Evolutionary conservation across 1,140 invertebrate genomes (phyloP).

Genomic region (Diorhabda elongata): DNA sequence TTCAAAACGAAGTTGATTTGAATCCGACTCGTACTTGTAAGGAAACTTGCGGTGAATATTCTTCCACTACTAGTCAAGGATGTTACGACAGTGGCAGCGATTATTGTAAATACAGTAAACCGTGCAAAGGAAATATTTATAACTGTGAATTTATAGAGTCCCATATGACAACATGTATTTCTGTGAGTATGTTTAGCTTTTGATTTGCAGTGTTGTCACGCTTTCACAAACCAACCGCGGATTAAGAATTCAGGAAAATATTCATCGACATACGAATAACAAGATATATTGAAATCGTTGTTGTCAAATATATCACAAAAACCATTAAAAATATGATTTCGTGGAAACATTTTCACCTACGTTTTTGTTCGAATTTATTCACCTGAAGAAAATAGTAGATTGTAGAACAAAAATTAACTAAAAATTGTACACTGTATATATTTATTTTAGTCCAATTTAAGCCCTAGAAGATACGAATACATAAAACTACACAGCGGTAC

Average conservation of each 20-base stretch:
- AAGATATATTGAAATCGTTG: too few species aligned
- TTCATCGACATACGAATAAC: too few species aligned
- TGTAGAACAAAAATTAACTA: too few species aligned
- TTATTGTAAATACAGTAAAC: constrained; percentile 61
- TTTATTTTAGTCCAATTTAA: constrained; percentile 6
- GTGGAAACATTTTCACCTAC: too few species aligned
- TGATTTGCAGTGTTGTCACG: neutral
- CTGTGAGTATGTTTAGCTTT: constrained; percentile 51
- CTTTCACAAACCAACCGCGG: neutral
- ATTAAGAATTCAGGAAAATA: too few species aligned
- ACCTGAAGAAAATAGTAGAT: too few species aligned
- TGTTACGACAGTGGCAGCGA: constrained; percentile 61
- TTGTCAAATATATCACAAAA: too few species aligned
- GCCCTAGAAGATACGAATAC: constrained; percentile 65
- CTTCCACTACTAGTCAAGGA: constrained; percentile 58
- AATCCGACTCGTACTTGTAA: constrained; percentile 65
- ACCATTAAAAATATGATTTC: too few species aligned
- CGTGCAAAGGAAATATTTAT: constrained; percentile 66
- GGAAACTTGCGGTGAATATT: constrained; percentile 72
- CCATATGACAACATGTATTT: constrained; percentile 75
- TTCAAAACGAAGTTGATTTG: constrained; percentile 83
- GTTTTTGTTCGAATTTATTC: too few species aligned
- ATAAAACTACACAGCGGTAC: constrained; percentile 75
- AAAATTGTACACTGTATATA: too few species aligned
- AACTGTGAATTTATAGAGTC: constrained; percentile 76